Conservation (phyloP, 2,113 vertebrate genomes). For the Orycteropus afer region DNA sequence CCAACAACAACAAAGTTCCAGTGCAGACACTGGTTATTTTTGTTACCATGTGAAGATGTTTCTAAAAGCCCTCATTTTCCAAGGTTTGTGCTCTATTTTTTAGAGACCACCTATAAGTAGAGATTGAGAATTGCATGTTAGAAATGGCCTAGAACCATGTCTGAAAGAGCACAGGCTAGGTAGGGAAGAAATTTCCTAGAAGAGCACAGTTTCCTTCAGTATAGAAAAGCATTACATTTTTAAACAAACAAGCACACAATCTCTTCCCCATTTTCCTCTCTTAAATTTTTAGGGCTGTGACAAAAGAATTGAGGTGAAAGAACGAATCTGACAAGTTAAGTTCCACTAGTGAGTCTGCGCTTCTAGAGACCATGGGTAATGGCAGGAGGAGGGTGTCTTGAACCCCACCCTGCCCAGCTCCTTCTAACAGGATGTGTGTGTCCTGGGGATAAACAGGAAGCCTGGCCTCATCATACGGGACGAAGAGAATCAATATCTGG, state of each 20-base stretch:
- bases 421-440: neutral
- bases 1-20: neutral
- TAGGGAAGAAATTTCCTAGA: neutral
- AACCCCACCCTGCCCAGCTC: neutral
- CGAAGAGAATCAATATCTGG: neutral
- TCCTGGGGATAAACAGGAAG: neutral
- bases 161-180: neutral
- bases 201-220: neutral
- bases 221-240: neutral
- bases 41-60: neutral
- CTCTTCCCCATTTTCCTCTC: conserved; percentile 16
- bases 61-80: neutral
- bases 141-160: neutral
- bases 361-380: neutral
- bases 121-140: neutral
- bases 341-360: neutral
- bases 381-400: no score
- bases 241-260: neutral
- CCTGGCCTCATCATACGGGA: neutral
- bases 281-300: neutral
- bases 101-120: neutral
- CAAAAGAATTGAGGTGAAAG: neutral
- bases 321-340: neutral
- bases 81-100: neutral
- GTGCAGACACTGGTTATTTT: neutral